phyloP scores from a whole-genome alignment of 2,113 vertebrate genomes.

The Elachura formosa region DNA sequence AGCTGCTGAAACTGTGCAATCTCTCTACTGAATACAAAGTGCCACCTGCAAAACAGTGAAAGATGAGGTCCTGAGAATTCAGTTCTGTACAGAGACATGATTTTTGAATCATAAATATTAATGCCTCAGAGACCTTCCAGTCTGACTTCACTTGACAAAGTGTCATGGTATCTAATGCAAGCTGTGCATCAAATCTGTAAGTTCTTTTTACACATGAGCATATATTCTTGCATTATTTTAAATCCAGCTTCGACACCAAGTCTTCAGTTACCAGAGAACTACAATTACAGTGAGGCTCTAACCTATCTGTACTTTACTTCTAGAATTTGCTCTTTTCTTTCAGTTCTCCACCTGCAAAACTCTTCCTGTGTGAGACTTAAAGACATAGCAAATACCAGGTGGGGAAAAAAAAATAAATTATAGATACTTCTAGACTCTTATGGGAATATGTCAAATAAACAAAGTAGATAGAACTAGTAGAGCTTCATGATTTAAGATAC shows the following conservation, averaged over 20 bases:
- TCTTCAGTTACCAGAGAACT: background rate
- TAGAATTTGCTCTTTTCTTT: background rate
- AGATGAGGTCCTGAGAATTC: background rate
- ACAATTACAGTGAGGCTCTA: background rate
- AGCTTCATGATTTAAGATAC: background rate
- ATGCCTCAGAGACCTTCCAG: background rate
- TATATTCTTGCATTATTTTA: background rate
- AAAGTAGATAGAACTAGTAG: background rate
- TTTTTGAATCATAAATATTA: background rate
- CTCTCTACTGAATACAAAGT: background rate
- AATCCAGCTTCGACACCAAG: background rate
- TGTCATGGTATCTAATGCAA: background rate
- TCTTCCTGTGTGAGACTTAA: background rate
- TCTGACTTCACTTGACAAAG: background rate
- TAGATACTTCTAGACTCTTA: background rate
- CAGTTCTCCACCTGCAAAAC: background rate
- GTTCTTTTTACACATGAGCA: background rate
- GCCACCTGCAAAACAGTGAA: background rate
- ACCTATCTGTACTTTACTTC: background rate
- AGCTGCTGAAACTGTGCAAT: background rate
- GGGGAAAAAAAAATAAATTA: background rate
- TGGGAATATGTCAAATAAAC: background rate
- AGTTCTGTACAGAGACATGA: background rate
- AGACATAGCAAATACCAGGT: background rate
- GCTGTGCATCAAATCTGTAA: background rate